A percentile compares a stretch with the other conserved stretches of the same genome.
These are phyloP conservation scores for Entelurus aequoreus DNA, from an alignment of 2,113 vertebrate genomes.

Conservation along the genomic window DNA sequence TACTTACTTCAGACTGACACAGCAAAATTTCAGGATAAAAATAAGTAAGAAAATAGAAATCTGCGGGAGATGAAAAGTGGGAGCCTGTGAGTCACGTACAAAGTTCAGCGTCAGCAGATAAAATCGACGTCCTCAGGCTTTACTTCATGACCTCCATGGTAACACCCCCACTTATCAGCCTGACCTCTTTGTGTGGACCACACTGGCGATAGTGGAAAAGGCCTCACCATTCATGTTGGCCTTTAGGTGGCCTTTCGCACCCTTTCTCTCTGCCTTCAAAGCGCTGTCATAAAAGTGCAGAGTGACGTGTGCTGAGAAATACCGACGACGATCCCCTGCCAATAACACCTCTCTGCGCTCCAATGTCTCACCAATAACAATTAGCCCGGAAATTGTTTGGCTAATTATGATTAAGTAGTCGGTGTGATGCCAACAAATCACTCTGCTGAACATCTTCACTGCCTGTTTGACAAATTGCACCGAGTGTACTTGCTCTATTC, in stretches of 20 bases:
- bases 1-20: not conserved
- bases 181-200: conserved; percentile 39
- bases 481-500: not conserved
- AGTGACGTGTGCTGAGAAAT: not conserved
- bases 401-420: conserved; percentile 75
- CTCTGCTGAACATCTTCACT: conserved; percentile 52
- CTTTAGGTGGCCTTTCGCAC: conserved; percentile 60
- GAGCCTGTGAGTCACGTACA: conserved; percentile 14
- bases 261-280: conserved; percentile 31
- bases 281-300: conserved; percentile 17
- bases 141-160: conserved; percentile 37
- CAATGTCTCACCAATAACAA: conserved; percentile 69
- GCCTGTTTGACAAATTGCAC: not conserved
- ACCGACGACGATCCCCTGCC: conserved; percentile 42
- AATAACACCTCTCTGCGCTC: conserved; percentile 49
- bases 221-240: conserved; percentile 56
- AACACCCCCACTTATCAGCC: conserved; percentile 44
- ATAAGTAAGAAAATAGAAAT: not conserved
- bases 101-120: conserved; percentile 36
- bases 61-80: conserved; percentile 5
- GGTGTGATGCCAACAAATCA: conserved; percentile 54
- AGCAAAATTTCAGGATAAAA: not conserved
- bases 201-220: conserved; percentile 48
- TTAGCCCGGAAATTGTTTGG: conserved; percentile 68
- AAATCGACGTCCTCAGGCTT: conserved; percentile 41